These are phyloP conservation scores for Prietella phreatophila DNA, from an alignment of 2,113 vertebrate species.

Conservation along the genomic window DNA sequence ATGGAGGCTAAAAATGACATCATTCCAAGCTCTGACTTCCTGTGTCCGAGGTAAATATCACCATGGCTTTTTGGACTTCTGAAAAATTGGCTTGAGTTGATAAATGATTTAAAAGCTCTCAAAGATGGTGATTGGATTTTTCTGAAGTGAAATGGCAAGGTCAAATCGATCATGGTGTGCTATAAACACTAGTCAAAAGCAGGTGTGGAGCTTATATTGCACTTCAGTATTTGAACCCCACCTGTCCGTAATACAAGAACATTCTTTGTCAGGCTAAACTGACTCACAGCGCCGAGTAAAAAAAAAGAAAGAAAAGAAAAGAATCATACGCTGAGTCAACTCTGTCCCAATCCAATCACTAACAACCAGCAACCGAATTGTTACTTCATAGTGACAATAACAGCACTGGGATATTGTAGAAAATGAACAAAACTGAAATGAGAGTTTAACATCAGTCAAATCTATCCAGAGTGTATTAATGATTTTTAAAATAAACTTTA, in stretches of 20 bases:
- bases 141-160: neutral
- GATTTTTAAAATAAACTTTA: neutral
- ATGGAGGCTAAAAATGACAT: too few species aligned
- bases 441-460: neutral
- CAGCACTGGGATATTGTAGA: neutral
- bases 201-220: neutral
- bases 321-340: neutral
- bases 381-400: neutral
- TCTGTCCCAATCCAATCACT: neutral
- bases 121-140: neutral
- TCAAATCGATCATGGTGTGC: neutral
- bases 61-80: neutral
- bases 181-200: neutral
- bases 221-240: neutral
- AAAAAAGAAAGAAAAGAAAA: neutral
- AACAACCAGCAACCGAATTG: neutral
- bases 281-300: neutral
- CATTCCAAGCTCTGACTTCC: too few species aligned
- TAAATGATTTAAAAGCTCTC: conserved; percentile 8
- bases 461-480: neutral
- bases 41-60: too few species aligned
- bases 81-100: neutral
- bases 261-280: neutral
- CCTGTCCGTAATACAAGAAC: neutral
- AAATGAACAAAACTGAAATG: neutral